These are phyloP conservation scores for Dendropsophus ebraccatus DNA, from an alignment of 2,113 vertebrate species.

Conservation along the genomic window DNA sequence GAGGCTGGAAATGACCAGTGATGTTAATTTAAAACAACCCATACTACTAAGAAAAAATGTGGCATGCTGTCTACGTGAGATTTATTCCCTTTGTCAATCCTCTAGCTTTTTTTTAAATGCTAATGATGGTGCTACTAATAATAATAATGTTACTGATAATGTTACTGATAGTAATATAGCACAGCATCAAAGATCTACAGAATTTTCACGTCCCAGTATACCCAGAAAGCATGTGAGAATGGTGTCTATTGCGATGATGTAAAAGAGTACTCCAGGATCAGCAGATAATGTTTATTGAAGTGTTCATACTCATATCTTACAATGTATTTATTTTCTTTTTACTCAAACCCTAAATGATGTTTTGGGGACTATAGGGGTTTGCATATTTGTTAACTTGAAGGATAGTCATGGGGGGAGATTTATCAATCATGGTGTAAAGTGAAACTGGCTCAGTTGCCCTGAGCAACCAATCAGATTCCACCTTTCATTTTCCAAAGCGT, in stretches of 20 bases:
- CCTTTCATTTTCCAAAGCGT: too few relatives aligned
- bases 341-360: not conserved
- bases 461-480: too few relatives aligned
- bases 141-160: not conserved
- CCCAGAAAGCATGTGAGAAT: too few relatives aligned
- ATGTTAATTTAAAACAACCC: slow-evolving; percentile 7
- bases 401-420: too few relatives aligned
- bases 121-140: not conserved
- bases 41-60: not conserved
- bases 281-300: not conserved
- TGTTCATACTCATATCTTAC: not conserved
- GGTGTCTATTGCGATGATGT: too few relatives aligned
- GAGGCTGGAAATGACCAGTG: not conserved
- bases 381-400: too few relatives aligned
- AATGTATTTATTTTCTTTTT: too few relatives aligned
- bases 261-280: not conserved
- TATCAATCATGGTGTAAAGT: too few relatives aligned
- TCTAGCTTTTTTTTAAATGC: not conserved
- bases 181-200: not conserved
- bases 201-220: too few relatives aligned
- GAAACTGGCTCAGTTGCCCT: too few relatives aligned
- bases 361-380: not conserved
- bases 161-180: not conserved
- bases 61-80: not conserved
- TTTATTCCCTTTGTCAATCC: not conserved